A percentile compares a stretch with the other conserved stretches of the same genome.
phyloP scores from a whole-genome alignment of 2,888 invertebrate species.

The Drosophila antonietae region DNA sequence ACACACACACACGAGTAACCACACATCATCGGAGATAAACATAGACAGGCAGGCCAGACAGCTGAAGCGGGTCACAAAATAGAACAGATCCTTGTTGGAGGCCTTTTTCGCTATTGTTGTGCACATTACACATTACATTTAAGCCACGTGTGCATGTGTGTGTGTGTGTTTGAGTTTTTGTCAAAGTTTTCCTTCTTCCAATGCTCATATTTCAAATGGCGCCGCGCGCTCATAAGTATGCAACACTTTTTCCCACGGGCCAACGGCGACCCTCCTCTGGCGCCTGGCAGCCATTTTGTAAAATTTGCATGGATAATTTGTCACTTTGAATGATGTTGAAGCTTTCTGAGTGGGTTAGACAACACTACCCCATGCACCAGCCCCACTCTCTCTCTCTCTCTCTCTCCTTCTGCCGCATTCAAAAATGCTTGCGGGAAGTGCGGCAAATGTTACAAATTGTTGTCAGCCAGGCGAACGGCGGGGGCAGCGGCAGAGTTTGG shows the following conservation, averaged over 20 bases:
- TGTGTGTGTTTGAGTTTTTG: slow-evolving; percentile 42
- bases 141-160: slow-evolving; percentile 1
- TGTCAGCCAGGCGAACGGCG: slow-evolving; percentile 43
- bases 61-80: slow-evolving; percentile 16
- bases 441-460: slow-evolving; percentile 79
- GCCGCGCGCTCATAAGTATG: slow-evolving; percentile 70
- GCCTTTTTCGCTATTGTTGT: slow-evolving; percentile 39
- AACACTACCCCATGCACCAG: slow-evolving; percentile 10
- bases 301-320: slow-evolving; percentile 81
- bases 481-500: neutral
- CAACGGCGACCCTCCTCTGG: neutral
- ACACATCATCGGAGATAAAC: slow-evolving; percentile 15
- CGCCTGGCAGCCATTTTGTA: slow-evolving; percentile 54
- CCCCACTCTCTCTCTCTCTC: neutral
- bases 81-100: slow-evolving; percentile 22
- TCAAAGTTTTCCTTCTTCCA: slow-evolving; percentile 63
- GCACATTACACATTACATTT: slow-evolving; percentile 41
- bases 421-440: slow-evolving; percentile 76
- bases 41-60: slow-evolving; percentile 25
- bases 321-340: slow-evolving; percentile 79
- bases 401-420: slow-evolving; percentile 12
- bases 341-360: slow-evolving; percentile 72
- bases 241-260: slow-evolving; percentile 72
- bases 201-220: slow-evolving; percentile 73
- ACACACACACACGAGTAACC: neutral